phyloP scores from a whole-genome alignment of 2,797 vertebrate genomes.

The Centropyge bicolor region DNA sequence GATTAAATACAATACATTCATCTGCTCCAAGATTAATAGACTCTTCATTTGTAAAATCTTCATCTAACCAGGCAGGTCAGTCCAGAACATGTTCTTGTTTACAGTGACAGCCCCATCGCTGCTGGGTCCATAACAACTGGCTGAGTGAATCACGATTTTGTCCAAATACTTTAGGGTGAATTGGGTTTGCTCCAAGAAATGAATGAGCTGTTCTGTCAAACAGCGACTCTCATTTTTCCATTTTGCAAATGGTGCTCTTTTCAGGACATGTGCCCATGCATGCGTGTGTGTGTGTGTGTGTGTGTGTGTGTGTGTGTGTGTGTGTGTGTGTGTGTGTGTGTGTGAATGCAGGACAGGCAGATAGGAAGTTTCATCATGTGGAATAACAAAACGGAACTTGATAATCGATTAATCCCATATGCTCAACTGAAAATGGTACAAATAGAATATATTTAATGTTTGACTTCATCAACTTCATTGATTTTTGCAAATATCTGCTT shows the following conservation, averaged over 20 bases:
- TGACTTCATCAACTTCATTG: too few relatives aligned
- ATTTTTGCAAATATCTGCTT: too few relatives aligned
- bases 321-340: background rate
- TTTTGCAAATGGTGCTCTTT: conserved; percentile 7
- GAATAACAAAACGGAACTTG: too few relatives aligned
- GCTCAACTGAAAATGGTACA: too few relatives aligned
- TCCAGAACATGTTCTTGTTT: conserved; percentile 40
- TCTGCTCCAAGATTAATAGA: conserved; percentile 37
- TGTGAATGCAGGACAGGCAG: background rate
- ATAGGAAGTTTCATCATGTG: background rate
- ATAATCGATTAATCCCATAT: too few relatives aligned
- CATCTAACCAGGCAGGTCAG: conserved; percentile 36
- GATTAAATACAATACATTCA: conserved; percentile 47
- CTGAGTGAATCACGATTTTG: conserved; percentile 46
- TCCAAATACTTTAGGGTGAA: conserved; percentile 37
- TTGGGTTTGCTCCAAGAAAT: conserved; percentile 27
- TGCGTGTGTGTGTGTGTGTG: background rate
- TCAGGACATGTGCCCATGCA: background rate
- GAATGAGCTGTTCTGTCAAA: conserved; percentile 29
- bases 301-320: conserved; percentile 3
- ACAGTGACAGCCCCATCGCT: conserved; percentile 5
- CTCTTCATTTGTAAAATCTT: conserved; percentile 25
- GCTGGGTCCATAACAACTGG: conserved; percentile 27
- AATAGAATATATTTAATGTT: too few relatives aligned
- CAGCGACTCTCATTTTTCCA: conserved; percentile 12